Conservation (phyloP, 2,888 invertebrate species). For the Ceriagrion tenellum region DNA sequence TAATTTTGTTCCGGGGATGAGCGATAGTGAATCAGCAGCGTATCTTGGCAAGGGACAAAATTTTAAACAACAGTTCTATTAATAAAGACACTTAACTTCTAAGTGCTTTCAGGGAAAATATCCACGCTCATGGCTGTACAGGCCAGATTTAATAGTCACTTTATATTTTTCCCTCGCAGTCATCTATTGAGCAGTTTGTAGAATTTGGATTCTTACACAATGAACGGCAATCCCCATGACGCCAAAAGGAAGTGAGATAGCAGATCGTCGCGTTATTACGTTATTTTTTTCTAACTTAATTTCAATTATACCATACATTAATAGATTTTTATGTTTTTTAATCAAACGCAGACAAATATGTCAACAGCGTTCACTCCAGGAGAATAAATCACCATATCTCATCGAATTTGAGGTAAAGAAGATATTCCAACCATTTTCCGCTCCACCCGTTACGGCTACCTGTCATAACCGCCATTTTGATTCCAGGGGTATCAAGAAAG, state of each 20-base stretch:
- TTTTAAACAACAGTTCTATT: slow-evolving; percentile 20
- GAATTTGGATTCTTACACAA: not conserved
- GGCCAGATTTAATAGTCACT: not conserved
- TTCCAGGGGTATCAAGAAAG: no score
- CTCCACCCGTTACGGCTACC: no score
- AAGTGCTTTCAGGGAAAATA: not conserved
- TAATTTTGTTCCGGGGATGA: slow-evolving; percentile 60
- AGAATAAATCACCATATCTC: no score
- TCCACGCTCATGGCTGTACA: not conserved
- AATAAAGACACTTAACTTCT: not conserved
- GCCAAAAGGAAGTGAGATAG: not conserved
- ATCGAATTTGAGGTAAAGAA: no score
- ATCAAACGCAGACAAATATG: no score
- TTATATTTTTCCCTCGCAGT: not conserved
- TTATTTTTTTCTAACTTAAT: no score
- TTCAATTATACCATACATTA: no score
- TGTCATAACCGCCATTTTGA: no score
- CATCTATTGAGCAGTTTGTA: not conserved
- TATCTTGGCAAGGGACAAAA: not conserved
- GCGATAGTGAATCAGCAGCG: slow-evolving; percentile 61
- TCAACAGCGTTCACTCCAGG: no score
- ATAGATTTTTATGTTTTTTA: no score
- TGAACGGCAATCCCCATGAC: not conserved
- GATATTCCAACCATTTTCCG: no score
- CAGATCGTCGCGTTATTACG: not conserved